Evolutionary conservation across 2,888 invertebrate species (phyloP), one percentile per base, ranked within the genome.

Genomic region (Chouioia cunea): DNA sequence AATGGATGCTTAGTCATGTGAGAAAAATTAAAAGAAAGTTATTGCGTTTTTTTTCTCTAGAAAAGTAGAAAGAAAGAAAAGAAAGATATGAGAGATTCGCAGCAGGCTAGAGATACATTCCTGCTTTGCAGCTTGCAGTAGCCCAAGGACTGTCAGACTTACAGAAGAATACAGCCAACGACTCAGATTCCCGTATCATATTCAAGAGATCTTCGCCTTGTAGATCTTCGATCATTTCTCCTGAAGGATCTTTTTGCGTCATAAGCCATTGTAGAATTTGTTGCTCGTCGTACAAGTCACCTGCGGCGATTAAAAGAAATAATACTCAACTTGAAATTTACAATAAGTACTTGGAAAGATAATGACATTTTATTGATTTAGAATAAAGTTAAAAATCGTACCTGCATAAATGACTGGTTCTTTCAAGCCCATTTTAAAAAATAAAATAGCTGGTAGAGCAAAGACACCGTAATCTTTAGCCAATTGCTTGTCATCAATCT

Each of bases 361-460:
- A n/a, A n/a, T n/a, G n/a, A n/a, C n/a, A n/a, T n/a, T n/a, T n/a
- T n/a, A n/a, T n/a, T n/a, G n/a, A n/a, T n/a, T n/a, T n/a, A n/a
- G n/a, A n/a, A n/a, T n/a, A n/a, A n/a, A n/a, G 52, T 12, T 27
- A 52, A 3, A 36, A 10, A 52, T 20, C 16, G 6, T 87, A 92
- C 94, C 96, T 81, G 96, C 96, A 85, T 94, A 96, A 78, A 96
- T 96, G 4, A 96, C 94, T 60, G 96, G 95, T 81, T 96, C 96
- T 79, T 94, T 94, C 0, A 93, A 92, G 3, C 93, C 93, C 83
- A 92, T 89, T 85, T 95, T 94, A 85, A 96, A 97, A 87, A 97
- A 97, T 0, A 97, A 88, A 70, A 97, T 93, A 0, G 95, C 96
- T 0, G 97, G 97, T 36, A 97, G 86, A 0, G 96, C 96, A 80